Evolutionary conservation across 2,797 vertebrate genomes (phyloP), one percentile per base, ranked within the genome.

Genomic region (Dendrocincla tyrannina): DNA sequence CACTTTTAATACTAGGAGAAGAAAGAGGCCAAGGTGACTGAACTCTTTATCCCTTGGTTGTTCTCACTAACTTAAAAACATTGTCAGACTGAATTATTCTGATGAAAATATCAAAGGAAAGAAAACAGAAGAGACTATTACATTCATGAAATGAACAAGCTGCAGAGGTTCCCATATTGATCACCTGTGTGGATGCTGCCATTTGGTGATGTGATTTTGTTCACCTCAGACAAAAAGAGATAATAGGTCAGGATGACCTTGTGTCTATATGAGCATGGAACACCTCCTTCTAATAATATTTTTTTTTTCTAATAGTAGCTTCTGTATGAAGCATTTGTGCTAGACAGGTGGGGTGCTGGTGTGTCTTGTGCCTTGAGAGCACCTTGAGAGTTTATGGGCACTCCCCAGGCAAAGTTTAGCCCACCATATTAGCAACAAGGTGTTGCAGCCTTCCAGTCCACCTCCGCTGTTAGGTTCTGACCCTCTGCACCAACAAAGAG

Each of bases 11-110:
- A 80, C 27, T 35, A 73, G 62, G 49, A 94, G 84, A 96, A 96
- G 85, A 90, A 94, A 86, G 85, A 91, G 91, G 91, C 94, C 91
- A 96, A 96, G 94, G 93, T 95, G 95, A 96, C 77, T 95, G 89
- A 96, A 96, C 94, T 86, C 63, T 87, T 95, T 94, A 92, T 93
- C 85, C 81, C 49, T 82, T 82, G 68, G 88, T 96, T 89, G 74
- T 94, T 92, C 88, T 95, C 92, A 53, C 69, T 91, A 91, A 87
- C 94, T 87, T 93, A 87, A 67, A 94, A 96, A 92, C 75, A 92
- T 77, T 94, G 96, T 96, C 94, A 95, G 74, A 87, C 37, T 49
- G 84, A 94, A 96, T 97, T 93, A 97, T 95, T 89, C 84, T 62
- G 64, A 74, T 82, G 82, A 93, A 96, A 96, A 94, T 95, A 95